Evolutionary conservation across 1,140 invertebrate genomes (phyloP), one percentile per base, ranked within the genome.

Genomic region (Varroa destructor): DNA sequence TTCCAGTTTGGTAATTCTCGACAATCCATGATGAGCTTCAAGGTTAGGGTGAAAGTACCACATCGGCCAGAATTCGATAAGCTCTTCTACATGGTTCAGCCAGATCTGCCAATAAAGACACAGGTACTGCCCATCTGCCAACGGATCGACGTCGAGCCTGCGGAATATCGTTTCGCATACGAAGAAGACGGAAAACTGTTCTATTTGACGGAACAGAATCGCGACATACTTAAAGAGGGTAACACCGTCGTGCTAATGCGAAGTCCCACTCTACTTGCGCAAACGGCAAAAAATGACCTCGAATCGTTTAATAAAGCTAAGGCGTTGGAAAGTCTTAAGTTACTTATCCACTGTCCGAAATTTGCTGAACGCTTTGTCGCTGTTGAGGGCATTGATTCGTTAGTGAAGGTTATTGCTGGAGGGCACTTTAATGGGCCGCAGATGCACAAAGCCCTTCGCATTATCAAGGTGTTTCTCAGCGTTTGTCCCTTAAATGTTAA

Each of bases 301-400:
- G 61, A 67, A 14, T 67, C 61, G 61, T 67, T 43, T 37, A 40
- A 46, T 5, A 67, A 67, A 46, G 40, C 14, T 14, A 67, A 67
- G 36, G 61, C 61, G 40, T 37, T 67, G 61, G 61, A 67, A 12
- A 46, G 46, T 10, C 61, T 67, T 40, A 37, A 67, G 40, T 43
- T 14, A 12, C 46, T 67, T 46, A 46, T 67, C 46, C 61, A 67
- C 46, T 67, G 61, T 46, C 61, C 61, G 12, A 67, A 67, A 37
- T 67, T 67, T 37, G 46, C 46, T 40, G 61, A 67, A 37, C 61
- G 61, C 14, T 67, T 67, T 67, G 40, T 67, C 40, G 61, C 61
- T 2, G 61, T 67, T 37, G 61, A 67, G 46, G 61, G 61, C 46
- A 67, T 67, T 40, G 40, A 67, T 40, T 67, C 61, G n/a, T 8